Percentiles rank a stretch among this genome's conserved stretches.
phyloP scores from a whole-genome alignment of 2,888 invertebrate species.

The Gymnoscelis rufifasciata region DNA sequence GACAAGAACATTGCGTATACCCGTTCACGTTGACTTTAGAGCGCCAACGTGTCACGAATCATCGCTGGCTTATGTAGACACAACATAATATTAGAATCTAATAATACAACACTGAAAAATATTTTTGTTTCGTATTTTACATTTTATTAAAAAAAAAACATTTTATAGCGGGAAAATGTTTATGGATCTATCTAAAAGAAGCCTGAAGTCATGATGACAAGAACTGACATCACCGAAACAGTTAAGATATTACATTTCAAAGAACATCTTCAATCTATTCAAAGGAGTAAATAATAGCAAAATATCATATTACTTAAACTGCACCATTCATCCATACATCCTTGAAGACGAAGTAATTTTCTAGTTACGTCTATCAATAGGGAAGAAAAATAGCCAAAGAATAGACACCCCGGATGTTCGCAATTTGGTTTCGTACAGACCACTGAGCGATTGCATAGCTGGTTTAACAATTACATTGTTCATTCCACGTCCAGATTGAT shows the following conservation, averaged over 20 bases:
- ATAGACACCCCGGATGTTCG: constrained; percentile 76
- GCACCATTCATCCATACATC: constrained; percentile 41
- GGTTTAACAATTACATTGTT: constrained; percentile 75
- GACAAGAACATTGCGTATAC: no score
- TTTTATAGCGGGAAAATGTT: no score
- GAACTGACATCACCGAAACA: no score
- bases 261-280: constrained; percentile 2
- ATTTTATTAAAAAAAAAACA: no score
- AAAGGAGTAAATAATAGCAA: constrained; percentile 25
- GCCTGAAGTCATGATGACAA: not conserved
- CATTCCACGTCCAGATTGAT: constrained; percentile 52
- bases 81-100: no score
- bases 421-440: constrained; percentile 72
- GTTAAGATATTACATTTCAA: not conserved
- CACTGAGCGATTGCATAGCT: constrained; percentile 68
- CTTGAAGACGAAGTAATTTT: constrained; percentile 54
- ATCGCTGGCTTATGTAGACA: no score
- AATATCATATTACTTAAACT: constrained; percentile 46
- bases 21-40: no score
- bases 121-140: no score
- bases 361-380: constrained; percentile 54
- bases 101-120: no score
- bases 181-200: no score
- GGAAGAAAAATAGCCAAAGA: constrained; percentile 48
- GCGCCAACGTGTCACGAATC: no score